A percentile compares a stretch with the other conserved stretches of the same genome.
These are phyloP conservation scores for Porites lobata DNA, from an alignment of 92 coral and sea anemone genomes.

Conservation along the genomic window DNA sequence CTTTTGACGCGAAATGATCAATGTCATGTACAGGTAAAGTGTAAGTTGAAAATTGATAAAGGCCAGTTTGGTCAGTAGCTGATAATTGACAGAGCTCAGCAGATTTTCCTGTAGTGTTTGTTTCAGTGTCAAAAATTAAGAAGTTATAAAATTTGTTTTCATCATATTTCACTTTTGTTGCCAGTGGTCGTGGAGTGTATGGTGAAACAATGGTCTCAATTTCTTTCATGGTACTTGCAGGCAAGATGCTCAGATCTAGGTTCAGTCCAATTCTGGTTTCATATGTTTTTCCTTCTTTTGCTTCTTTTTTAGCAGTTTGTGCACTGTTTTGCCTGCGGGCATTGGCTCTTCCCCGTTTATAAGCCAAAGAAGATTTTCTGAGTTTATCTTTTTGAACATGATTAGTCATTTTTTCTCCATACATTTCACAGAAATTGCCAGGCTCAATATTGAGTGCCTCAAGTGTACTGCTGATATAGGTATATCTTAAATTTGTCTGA, in stretches of 20 bases:
- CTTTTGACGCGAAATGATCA: constrained; percentile 45
- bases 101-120: constrained; percentile 14
- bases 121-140: constrained; percentile 59
- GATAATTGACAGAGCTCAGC: constrained; percentile 63
- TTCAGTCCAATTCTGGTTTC: too few species aligned
- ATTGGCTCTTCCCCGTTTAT: constrained; percentile 60
- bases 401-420: constrained; percentile 49
- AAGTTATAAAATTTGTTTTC: constrained; percentile 37
- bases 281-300: too few species aligned
- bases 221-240: too few species aligned
- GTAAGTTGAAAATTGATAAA: constrained; percentile 35
- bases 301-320: too few species aligned
- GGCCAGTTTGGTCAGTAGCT: constrained; percentile 41
- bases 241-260: too few species aligned
- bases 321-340: constrained; percentile 22
- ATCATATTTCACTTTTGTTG: constrained; percentile 48
- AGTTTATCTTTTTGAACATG: constrained; percentile 34
- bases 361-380: constrained; percentile 42
- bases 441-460: constrained; percentile 66
- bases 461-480: constrained; percentile 59
- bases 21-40: constrained; percentile 47
- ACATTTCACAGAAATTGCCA: constrained; percentile 23
- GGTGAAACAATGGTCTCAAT: too few species aligned
- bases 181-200: background rate
- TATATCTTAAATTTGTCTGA: constrained; percentile 50